Evolutionary conservation across 1,140 invertebrate genomes (phyloP).

Genomic region (Bradynema listronoti): DNA sequence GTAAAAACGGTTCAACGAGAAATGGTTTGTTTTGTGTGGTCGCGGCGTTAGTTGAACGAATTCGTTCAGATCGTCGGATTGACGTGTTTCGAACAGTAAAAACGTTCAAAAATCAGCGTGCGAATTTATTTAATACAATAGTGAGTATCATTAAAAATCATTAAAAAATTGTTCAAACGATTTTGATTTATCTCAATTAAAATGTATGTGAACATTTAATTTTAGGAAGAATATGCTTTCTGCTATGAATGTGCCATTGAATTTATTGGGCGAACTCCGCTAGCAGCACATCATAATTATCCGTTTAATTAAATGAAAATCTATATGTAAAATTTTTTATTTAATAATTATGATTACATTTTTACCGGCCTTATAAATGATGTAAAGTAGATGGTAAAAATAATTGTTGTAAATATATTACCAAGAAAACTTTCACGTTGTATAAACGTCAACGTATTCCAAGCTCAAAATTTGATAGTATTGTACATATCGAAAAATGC

Average conservation of each 20-base stretch:
- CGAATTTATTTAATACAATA: conserved; percentile 34
- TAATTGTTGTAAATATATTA: not conserved
- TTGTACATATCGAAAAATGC: too few relatives aligned
- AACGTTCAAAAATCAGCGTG: conserved; percentile 44
- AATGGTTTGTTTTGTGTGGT: conserved; percentile 60
- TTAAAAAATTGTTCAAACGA: too few relatives aligned
- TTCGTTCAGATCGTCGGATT: conserved; percentile 59
- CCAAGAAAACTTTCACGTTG: not conserved
- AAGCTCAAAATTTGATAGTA: too few relatives aligned
- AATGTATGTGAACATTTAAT: conserved; percentile 1
- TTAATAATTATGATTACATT: not conserved
- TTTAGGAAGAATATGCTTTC: conserved; percentile 53
- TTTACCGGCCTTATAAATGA: too few relatives aligned
- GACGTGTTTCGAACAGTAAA: conserved; percentile 62
- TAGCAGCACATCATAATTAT: conserved; percentile 33
- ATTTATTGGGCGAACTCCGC: too few relatives aligned
- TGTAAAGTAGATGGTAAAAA: not conserved
- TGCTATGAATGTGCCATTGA: conserved; percentile 45
- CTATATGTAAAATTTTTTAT: not conserved
- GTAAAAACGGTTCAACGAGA: conserved; percentile 60
- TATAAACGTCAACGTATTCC: too few relatives aligned
- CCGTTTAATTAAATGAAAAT: conserved; percentile 15
- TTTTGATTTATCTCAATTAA: not conserved
- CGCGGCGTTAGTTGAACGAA: conserved; percentile 59
- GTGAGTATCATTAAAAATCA: too few relatives aligned